Conservation (phyloP, 2,888 invertebrate species). For the Conistra vaccinii region DNA sequence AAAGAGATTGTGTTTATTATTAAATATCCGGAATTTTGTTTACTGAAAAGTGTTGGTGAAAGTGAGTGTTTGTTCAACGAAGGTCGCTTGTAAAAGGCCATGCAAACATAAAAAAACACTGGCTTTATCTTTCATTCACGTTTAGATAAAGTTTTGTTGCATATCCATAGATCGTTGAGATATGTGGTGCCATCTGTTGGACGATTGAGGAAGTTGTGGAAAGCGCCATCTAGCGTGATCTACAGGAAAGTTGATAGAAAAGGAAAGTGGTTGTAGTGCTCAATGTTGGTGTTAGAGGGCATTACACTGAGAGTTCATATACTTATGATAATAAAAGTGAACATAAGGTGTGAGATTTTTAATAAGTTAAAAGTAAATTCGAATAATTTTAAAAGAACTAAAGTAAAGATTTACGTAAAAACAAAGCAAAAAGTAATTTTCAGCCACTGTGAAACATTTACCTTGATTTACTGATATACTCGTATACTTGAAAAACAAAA, state of each 20-base stretch:
- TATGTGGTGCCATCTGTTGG: slow-evolving; percentile 76
- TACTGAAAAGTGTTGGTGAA: slow-evolving; percentile 82
- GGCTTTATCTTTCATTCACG: slow-evolving; percentile 66
- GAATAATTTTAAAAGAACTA: not conserved
- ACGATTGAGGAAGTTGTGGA: not conserved
- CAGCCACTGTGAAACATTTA: slow-evolving; percentile 11
- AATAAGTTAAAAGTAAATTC: too few species aligned
- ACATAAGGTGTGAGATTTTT: not conserved
- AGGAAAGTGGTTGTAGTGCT: slow-evolving; percentile 36
- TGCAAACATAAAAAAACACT: slow-evolving; percentile 66
- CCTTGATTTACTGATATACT: slow-evolving; percentile 31
- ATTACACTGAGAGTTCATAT: slow-evolving; percentile 14
- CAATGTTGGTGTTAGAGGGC: slow-evolving; percentile 69
- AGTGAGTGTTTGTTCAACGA: slow-evolving; percentile 78
- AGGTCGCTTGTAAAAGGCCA: slow-evolving; percentile 79
- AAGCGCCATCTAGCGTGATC: slow-evolving; percentile 57
- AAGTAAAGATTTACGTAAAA: not conserved
- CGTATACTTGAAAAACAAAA: slow-evolving; percentile 47
- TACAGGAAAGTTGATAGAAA: slow-evolving; percentile 33
- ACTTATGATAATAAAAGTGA: not conserved
- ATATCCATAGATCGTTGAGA: slow-evolving; percentile 31
- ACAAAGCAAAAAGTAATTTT: not conserved
- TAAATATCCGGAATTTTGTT: slow-evolving; percentile 84
- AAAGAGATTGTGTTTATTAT: slow-evolving; percentile 79
- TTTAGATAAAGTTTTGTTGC: slow-evolving; percentile 53